These are phyloP conservation scores for Plutomurus gul DNA, from an alignment of 1,140 invertebrate genomes.

Conservation along the genomic window DNA sequence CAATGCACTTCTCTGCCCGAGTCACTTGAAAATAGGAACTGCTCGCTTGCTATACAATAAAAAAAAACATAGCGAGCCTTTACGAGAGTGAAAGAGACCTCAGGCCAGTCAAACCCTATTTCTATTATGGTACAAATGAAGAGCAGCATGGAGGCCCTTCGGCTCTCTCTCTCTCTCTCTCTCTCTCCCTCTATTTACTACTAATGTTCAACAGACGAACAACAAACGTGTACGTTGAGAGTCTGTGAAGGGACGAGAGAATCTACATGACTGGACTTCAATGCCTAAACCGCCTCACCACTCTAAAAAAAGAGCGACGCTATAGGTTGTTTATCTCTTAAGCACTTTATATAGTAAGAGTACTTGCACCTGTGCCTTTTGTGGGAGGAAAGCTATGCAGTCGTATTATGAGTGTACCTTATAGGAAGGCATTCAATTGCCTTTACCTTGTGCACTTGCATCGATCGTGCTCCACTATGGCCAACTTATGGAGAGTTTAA, in stretches of 20 bases:
- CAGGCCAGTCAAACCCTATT: slow-evolving; percentile 19
- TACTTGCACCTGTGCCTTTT: slow-evolving; percentile 7
- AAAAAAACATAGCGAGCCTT: background rate
- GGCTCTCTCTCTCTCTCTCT: background rate
- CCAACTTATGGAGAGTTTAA: slow-evolving; percentile 1
- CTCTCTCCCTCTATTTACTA: no score
- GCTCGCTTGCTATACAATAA: background rate
- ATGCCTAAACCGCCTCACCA: no score
- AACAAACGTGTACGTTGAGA: no score
- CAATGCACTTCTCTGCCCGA: background rate
- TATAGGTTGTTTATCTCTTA: background rate
- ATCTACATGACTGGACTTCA: no score
- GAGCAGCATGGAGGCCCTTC: background rate
- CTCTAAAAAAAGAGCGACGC: background rate
- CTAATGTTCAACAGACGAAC: no score
- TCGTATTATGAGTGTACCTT: background rate
- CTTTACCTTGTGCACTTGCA: background rate
- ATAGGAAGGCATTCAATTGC: background rate
- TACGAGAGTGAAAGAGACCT: background rate
- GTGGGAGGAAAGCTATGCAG: background rate
- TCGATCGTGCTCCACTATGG: no score
- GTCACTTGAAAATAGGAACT: background rate
- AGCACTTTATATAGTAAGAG: background rate
- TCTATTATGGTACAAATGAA: slow-evolving; percentile 6
- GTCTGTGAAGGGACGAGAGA: no score